These are phyloP conservation scores for Pristionchus arcanus DNA, from an alignment of 2,888 invertebrate genomes.

Conservation along the genomic window DNA sequence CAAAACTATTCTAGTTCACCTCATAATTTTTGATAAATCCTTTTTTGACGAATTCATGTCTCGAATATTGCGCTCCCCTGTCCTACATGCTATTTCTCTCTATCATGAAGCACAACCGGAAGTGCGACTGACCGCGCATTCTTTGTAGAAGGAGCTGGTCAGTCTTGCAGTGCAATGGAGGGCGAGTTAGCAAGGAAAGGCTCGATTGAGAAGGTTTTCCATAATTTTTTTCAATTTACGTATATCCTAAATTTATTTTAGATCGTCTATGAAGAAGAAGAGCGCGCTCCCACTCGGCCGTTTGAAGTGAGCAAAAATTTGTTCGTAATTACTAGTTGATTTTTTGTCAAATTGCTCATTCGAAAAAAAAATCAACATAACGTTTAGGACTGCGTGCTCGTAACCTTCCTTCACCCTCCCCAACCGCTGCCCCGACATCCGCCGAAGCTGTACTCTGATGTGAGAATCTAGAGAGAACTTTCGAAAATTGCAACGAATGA, in stretches of 20 bases:
- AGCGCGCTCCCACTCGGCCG: not conserved
- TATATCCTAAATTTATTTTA: not conserved
- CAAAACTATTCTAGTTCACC: too few species aligned
- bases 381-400: conserved; percentile 14
- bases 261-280: conserved; percentile 46
- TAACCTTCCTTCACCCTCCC: conserved; percentile 4
- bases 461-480: not conserved
- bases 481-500: too few species aligned
- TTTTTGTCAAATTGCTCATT: not conserved
- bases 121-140: not conserved
- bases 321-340: not conserved
- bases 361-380: not conserved
- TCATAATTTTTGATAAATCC: too few species aligned
- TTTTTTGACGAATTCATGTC: too few species aligned
- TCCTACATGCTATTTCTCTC: not conserved
- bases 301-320: not conserved
- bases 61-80: not conserved
- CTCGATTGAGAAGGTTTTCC: conserved; percentile 22
- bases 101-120: not conserved
- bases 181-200: not conserved
- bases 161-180: not conserved
- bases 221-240: not conserved
- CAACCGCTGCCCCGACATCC: conserved; percentile 11
- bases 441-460: conserved; percentile 20
- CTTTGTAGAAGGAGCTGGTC: not conserved